A percentile compares a stretch with the other conserved stretches of the same genome.
phyloP scores from a whole-genome alignment of 2,797 vertebrate genomes.

The Vireo griseus region DNA sequence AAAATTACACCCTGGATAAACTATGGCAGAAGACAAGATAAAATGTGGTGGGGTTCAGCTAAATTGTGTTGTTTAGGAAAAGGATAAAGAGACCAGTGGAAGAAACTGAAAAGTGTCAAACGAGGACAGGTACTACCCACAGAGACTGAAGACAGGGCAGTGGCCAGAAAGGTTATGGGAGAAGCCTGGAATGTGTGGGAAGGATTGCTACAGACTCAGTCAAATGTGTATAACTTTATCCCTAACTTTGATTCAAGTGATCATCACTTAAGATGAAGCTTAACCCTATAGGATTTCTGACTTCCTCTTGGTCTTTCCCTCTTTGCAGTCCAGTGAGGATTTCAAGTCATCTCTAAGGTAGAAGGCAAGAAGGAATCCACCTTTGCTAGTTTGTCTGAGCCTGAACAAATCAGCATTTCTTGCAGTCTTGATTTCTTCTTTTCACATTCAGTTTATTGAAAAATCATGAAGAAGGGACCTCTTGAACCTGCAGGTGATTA shows the following conservation, averaged over 20 bases:
- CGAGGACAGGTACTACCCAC: neutral
- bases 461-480: neutral
- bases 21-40: neutral
- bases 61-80: neutral
- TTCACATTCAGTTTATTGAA: neutral
- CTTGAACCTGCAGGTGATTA: neutral
- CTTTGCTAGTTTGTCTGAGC: neutral
- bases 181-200: neutral
- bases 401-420: neutral
- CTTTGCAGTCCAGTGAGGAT: neutral
- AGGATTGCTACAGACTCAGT: neutral
- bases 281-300: neutral
- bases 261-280: neutral
- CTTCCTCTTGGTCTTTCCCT: neutral
- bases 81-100: neutral
- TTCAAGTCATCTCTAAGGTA: neutral
- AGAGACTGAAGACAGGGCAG: neutral
- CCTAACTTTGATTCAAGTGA: neutral
- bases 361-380: neutral
- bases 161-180: neutral
- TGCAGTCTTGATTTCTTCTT: neutral
- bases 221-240: neutral
- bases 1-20: neutral
- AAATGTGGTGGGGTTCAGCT: neutral
- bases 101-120: neutral